A percentile compares a stretch with the other conserved stretches of the same genome.
Evolutionary conservation across 2,113 vertebrate genomes (phyloP).

Genomic region (Entomyzon cyanotis): DNA sequence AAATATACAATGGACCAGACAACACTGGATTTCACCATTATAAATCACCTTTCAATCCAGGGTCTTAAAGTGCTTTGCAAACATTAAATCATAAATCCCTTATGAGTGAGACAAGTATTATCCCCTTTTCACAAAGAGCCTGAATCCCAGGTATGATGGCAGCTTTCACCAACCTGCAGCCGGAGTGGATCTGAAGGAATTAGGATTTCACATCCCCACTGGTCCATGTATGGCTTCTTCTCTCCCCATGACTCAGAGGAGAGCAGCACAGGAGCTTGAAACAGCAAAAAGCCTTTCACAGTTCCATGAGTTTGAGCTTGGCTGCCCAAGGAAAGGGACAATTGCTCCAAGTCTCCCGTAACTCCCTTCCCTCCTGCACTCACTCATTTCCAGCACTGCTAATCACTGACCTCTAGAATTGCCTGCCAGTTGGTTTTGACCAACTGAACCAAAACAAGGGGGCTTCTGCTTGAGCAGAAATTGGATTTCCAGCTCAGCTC

Average conservation of each 20-base stretch:
- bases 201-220: neutral
- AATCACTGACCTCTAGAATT: neutral
- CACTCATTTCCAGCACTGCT: neutral
- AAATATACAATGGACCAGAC: slow-evolving; percentile 2
- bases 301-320: neutral
- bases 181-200: neutral
- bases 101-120: slow-evolving; percentile 8
- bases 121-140: neutral
- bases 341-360: neutral
- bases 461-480: slow-evolving; percentile 5
- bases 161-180: neutral
- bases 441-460: neutral
- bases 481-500: slow-evolving; percentile 39
- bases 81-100: slow-evolving; percentile 55
- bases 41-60: slow-evolving; percentile 55
- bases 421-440: neutral
- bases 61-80: slow-evolving; percentile 57
- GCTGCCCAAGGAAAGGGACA: neutral
- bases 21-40: slow-evolving; percentile 37
- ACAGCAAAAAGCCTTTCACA: neutral
- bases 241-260: neutral
- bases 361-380: neutral
- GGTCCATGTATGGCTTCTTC: rapidly evolving
- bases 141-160: neutral
- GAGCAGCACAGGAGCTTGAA: neutral